phyloP scores from a whole-genome alignment of 2,797 vertebrate species.

The Oryzias sinensis region DNA sequence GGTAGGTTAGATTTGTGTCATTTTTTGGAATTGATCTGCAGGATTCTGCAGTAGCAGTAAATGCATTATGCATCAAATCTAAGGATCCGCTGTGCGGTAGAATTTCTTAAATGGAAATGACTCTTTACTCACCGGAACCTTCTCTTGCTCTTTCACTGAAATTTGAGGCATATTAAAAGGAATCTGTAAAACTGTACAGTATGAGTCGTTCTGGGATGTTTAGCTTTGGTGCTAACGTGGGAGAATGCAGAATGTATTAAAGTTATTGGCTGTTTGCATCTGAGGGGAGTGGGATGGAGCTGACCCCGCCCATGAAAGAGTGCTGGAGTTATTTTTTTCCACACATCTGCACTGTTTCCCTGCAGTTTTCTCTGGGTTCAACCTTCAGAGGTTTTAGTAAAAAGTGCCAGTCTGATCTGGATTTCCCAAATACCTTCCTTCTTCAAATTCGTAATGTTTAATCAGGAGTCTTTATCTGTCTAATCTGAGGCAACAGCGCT shows the following conservation, averaged over 20 bases:
- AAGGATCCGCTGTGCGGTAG: constrained; percentile 1
- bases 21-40: constrained; percentile 2
- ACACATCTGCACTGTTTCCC: constrained; percentile 36
- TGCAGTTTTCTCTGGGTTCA: background rate
- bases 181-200: background rate
- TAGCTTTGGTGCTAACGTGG: background rate
- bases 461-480: no score
- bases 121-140: constrained; percentile 5
- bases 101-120: background rate
- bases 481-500: no score
- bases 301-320: constrained; percentile 56
- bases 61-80: constrained; percentile 14
- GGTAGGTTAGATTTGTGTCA: constrained; percentile 48
- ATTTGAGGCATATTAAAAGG: background rate
- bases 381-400: background rate
- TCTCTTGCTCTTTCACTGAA: background rate
- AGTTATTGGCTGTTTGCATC: constrained; percentile 51
- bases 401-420: constrained; percentile 5
- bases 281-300: constrained; percentile 54
- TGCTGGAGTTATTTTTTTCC: constrained; percentile 36
- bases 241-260: constrained; percentile 41
- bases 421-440: background rate
- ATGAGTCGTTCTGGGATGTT: background rate
- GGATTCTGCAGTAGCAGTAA: constrained; percentile 26
- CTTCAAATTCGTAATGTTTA: no score